A percentile compares a stretch with the other conserved stretches of the same genome.
These are phyloP conservation scores for Scaptodrosophila latifasciaeformis DNA, from an alignment of 2,888 invertebrate genomes.

Conservation along the genomic window DNA sequence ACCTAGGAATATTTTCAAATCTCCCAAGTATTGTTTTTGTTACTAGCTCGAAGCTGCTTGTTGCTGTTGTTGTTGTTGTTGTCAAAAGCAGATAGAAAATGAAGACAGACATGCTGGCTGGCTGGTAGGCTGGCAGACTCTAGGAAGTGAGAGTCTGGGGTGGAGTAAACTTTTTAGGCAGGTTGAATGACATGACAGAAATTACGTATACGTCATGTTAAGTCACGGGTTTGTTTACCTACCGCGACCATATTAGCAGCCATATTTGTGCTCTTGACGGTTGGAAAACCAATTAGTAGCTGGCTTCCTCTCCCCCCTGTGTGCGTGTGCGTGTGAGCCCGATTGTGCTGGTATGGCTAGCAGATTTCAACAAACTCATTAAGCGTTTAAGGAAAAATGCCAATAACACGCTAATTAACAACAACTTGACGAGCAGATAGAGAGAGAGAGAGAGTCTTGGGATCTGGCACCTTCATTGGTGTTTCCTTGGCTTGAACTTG, in stretches of 20 bases:
- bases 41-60: no score
- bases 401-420: slow-evolving; percentile 66
- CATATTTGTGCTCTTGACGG: no score
- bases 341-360: slow-evolving; percentile 3
- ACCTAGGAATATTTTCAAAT: no score
- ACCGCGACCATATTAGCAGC: no score
- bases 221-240: slow-evolving; percentile 13
- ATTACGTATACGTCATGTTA: slow-evolving; percentile 47
- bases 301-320: slow-evolving; percentile 10
- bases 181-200: slow-evolving; percentile 53
- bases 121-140: no score
- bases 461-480: background rate
- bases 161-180: slow-evolving; percentile 23
- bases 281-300: slow-evolving; percentile 54
- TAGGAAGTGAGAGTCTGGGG: no score
- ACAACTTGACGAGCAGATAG: slow-evolving; percentile 10
- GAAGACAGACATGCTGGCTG: no score
- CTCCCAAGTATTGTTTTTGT: no score
- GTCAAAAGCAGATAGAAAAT: slow-evolving; percentile 41
- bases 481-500: background rate
- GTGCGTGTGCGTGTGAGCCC: background rate
- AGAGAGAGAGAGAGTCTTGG: slow-evolving; percentile 5
- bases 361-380: slow-evolving; percentile 59
- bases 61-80: slow-evolving; percentile 30
- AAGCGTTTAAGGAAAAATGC: slow-evolving; percentile 66